Base-by-base conservation (phyloP, 2,113 vertebrate species). In the Xyliphius kryptos region DNA sequence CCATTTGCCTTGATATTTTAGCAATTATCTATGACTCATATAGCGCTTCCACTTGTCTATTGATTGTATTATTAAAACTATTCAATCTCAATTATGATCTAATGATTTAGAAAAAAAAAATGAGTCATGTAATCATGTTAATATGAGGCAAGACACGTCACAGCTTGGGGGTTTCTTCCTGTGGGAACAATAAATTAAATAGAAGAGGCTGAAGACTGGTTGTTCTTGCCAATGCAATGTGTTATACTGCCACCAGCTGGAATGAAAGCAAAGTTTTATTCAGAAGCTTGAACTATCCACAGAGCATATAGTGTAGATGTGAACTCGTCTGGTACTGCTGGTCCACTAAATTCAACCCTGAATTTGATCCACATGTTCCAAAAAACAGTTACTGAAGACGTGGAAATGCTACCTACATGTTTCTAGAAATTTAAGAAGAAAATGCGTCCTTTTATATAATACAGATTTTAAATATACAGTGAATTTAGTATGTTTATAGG, bases 211-310 rank as follows among this genome's bases (percentile, higher is more conserved):
- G 58, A 51, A 54, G 36, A 32, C 5, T 10, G 7, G n/a, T 14
- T 9, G 17, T 13, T 16, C 41, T 9, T 26, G 43, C 5, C 11
- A n/a, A 9, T 32, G 17, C 20, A 20, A 12, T 51, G 62, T 55
- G 17, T 47, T 68, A 12, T 69, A 57, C 71, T 73, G 71, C 71
- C 71, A 61, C 61, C 66, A 6, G 26, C 50, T 73, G 71, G 61
- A 47, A 50, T 2, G 21, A 6, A 32, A 57, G 32, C 3, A 4
- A 26, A 32, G 7, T 19, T 46, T 22, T n/a, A 15, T 47, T 22
- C 13, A 21, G 5, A 57, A 26, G 20, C 15, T 9, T 36, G 52
- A 3, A 32, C 26, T 32, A 3, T 32, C 26, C 26, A 32, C 4
- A 32, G 5, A 58, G 20, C 1, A 26, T 54, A 5, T 16, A 16